phyloP scores from a whole-genome alignment of 1,140 invertebrate species.

The Drosophila guanche region DNA sequence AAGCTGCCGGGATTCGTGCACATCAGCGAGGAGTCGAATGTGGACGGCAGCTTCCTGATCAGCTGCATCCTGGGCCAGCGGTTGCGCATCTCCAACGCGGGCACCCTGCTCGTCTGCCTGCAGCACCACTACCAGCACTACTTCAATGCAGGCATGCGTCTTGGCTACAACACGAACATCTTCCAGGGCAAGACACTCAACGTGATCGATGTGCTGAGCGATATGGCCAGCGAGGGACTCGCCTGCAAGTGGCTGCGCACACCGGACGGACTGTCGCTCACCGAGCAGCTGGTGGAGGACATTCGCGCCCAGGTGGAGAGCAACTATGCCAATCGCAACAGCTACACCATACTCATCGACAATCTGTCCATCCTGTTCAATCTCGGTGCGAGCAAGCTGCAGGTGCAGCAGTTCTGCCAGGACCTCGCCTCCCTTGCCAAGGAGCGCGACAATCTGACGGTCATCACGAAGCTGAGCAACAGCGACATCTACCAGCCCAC shows the following conservation, averaged over 20 bases:
- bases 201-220: slow-evolving; percentile 85
- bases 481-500: slow-evolving; percentile 85
- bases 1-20: slow-evolving; percentile 86
- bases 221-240: slow-evolving; percentile 77
- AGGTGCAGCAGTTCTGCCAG: slow-evolving; percentile 80
- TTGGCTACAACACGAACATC: slow-evolving; percentile 88
- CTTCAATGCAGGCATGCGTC: slow-evolving; percentile 88
- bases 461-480: slow-evolving; percentile 84
- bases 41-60: slow-evolving; percentile 88
- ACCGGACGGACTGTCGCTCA: slow-evolving; percentile 54
- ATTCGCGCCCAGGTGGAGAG: slow-evolving; percentile 63
- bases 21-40: slow-evolving; percentile 87
- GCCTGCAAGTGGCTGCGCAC: slow-evolving; percentile 65
- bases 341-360: slow-evolving; percentile 87
- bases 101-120: slow-evolving; percentile 87
- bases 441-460: slow-evolving; percentile 81
- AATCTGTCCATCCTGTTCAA: slow-evolving; percentile 89
- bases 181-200: slow-evolving; percentile 85
- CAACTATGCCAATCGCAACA: slow-evolving; percentile 65
- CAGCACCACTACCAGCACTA: slow-evolving; percentile 89
- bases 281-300: slow-evolving; percentile 60
- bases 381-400: slow-evolving; percentile 84
- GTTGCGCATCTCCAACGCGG: slow-evolving; percentile 85
- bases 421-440: slow-evolving; percentile 80
- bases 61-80: slow-evolving; percentile 86